Evolutionary conservation across 1,140 invertebrate genomes (phyloP).

Genomic region (Frieseomelitta varia): DNA sequence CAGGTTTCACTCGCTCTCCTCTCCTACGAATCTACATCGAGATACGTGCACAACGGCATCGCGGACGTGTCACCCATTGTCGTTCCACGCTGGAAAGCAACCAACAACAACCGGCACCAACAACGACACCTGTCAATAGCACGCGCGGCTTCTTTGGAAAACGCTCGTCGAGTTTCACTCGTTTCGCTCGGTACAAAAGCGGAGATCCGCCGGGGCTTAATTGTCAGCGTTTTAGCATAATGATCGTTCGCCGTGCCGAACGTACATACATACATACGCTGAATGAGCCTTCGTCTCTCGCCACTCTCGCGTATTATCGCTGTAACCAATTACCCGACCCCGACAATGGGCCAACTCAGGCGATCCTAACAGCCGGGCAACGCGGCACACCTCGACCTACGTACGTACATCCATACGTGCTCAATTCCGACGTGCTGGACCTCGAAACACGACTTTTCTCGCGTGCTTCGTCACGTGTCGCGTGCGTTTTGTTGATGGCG

Average conservation of each 20-base stretch:
- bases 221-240: constrained; percentile 62
- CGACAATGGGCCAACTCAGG: constrained; percentile 37
- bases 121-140: constrained; percentile 43
- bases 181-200: constrained; percentile 21
- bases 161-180: constrained; percentile 26
- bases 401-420: too few species aligned
- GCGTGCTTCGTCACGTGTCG: background rate
- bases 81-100: constrained; percentile 26
- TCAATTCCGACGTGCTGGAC: background rate
- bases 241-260: constrained; percentile 18
- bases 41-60: background rate
- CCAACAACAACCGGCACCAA: background rate
- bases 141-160: constrained; percentile 23
- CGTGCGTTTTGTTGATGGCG: background rate
- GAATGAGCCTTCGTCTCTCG: constrained; percentile 48
- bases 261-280: too few species aligned
- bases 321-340: constrained; percentile 49
- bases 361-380: constrained; percentile 37
- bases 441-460: background rate
- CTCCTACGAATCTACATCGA: background rate
- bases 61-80: constrained; percentile 1
- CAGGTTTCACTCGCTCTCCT: background rate
- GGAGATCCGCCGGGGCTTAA: constrained; percentile 57
- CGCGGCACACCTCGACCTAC: background rate
- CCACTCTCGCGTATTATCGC: constrained; percentile 6